Base-by-base conservation (phyloP, 2,888 invertebrate genomes). In the Papilio demoleus region DNA sequence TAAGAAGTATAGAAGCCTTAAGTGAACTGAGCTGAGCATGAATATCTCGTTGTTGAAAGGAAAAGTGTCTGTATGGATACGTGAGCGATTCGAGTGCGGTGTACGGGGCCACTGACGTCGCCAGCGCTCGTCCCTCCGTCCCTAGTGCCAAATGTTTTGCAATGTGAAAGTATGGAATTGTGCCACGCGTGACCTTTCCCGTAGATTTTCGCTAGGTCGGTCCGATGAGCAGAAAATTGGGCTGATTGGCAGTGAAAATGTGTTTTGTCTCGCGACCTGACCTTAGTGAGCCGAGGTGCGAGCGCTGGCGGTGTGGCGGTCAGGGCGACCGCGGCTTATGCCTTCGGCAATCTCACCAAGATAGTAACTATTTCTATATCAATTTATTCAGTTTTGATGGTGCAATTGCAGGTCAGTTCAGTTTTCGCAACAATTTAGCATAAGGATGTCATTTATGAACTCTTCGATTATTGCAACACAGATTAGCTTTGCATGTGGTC, bases 151-250 rank as follows among this genome's bases (percentile, higher is more conserved):
- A 92, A 92, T 88, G 89, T 92, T 92, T 92, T 91, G 92, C 91
- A 92, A 92, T 90, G 90, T 91, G 92, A 92, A 92, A 92, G 91
- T 91, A 87, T 86, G 82, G 86, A 90, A 90, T 88, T 86, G 90
- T 90, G 92, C 90, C 90, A 91, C 90, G 89, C 90, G 87, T 86
- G 89, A 88, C 88, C 88, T 90, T 86, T 88, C 86, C 87, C 81
- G 82, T 82, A 75, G 81, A 83, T 87, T 87, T 85, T 83, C 81
- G 73, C 75, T 71, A 71, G 75, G 74, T 78, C 72, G 67, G 65
- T 73, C 80, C 71, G 75, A 76, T 77, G 77, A 78, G 75, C 77
- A 78, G 78, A 77, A 77, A 73, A 56, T 65, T 73, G 79, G 75
- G 76, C 75, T 76, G 75, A 73, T 77, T 77, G 74, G 71, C 76